Evolutionary conservation across 2,888 invertebrate species (phyloP).

Genomic region (Tortrix viridana): DNA sequence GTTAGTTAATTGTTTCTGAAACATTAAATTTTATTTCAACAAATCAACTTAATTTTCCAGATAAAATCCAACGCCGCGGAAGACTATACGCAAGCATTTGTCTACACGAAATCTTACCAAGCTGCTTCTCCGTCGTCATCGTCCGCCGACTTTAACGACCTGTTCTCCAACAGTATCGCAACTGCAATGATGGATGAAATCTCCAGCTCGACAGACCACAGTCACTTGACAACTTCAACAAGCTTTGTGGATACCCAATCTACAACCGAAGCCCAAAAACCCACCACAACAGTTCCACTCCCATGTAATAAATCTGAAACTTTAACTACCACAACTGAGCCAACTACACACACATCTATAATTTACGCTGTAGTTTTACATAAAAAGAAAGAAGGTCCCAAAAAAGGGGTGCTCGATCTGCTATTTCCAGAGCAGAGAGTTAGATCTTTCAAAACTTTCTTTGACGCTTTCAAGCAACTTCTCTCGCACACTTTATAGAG

Average conservation of each 20-base stretch:
- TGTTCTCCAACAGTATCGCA: slow-evolving; percentile 1
- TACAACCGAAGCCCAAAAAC: no score
- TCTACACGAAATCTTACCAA: neutral
- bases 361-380: neutral
- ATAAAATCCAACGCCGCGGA: neutral
- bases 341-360: neutral
- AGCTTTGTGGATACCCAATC: neutral
- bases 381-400: slow-evolving; percentile 40
- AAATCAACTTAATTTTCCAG: neutral
- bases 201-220: neutral
- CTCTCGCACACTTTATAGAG: slow-evolving; percentile 60
- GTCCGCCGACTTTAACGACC: neutral
- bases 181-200: neutral
- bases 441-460: slow-evolving; percentile 59
- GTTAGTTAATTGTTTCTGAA: no score
- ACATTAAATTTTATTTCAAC: no score
- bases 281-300: no score
- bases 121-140: neutral
- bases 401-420: slow-evolving; percentile 65
- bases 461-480: slow-evolving; percentile 58
- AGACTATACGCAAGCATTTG: neutral
- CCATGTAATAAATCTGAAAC: neutral
- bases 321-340: neutral
- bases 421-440: slow-evolving; percentile 65
- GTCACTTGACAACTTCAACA: neutral